phyloP scores from a whole-genome alignment of 2,888 invertebrate species.

The Scrobipalpa costella region DNA sequence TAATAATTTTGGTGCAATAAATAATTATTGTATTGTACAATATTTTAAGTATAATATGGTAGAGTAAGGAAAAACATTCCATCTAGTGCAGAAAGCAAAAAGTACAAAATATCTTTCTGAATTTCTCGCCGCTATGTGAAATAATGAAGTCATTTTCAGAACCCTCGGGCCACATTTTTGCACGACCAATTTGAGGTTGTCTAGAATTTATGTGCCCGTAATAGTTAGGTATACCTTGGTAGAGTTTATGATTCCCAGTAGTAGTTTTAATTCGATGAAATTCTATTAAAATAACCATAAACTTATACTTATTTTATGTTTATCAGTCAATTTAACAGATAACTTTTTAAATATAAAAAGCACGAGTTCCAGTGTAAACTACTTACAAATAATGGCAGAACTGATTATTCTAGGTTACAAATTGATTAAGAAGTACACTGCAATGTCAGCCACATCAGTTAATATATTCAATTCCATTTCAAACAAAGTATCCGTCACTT shows the following conservation, averaged over 20 bases:
- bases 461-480: background rate
- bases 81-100: conserved; percentile 23
- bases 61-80: background rate
- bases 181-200: conserved; percentile 43
- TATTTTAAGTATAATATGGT: background rate
- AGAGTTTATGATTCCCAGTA: too few relatives aligned
- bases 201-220: conserved; percentile 38
- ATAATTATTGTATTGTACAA: too few relatives aligned
- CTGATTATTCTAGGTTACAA: too few relatives aligned
- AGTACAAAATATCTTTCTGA: conserved; percentile 45
- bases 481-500: background rate
- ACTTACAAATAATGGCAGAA: too few relatives aligned
- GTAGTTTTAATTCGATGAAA: too few relatives aligned
- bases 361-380: too few relatives aligned
- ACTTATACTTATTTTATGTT: too few relatives aligned
- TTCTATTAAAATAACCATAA: too few relatives aligned
- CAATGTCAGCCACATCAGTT: background rate
- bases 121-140: conserved; percentile 49
- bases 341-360: too few relatives aligned
- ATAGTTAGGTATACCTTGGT: background rate
- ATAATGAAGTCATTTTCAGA: conserved; percentile 55
- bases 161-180: conserved; percentile 45
- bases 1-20: too few relatives aligned
- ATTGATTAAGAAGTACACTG: too few relatives aligned
- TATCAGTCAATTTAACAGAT: too few relatives aligned